phyloP scores from a whole-genome alignment of 1,140 invertebrate genomes.

The Acromyrmex charruanus region DNA sequence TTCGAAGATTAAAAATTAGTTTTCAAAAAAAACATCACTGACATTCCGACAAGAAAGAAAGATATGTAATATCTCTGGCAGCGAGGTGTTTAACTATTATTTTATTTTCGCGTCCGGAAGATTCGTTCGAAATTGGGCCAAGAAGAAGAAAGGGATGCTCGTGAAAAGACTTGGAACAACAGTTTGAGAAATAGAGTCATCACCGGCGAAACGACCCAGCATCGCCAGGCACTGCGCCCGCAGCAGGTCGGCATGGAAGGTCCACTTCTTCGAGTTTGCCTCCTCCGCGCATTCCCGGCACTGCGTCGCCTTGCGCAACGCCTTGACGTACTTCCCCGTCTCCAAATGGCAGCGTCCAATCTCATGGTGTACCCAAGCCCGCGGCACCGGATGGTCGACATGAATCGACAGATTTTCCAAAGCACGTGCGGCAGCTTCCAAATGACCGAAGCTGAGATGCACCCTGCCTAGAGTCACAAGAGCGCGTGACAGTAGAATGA shows the following conservation, averaged over 20 bases:
- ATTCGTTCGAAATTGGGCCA: conserved; percentile 13
- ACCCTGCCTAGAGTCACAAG: conserved; percentile 77
- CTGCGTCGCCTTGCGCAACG: conserved; percentile 62
- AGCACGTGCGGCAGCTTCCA: conserved; percentile 71
- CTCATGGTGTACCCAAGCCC: conserved; percentile 77
- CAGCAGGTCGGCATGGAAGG: conserved; percentile 75
- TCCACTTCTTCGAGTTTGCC: conserved; percentile 77
- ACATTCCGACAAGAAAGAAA: conserved; percentile 4
- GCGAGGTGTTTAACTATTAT: neutral
- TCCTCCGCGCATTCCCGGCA: conserved; percentile 70
- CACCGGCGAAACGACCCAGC: conserved; percentile 61
- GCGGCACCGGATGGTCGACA: conserved; percentile 69
- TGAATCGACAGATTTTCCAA: conserved; percentile 75
- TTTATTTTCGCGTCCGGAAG: neutral
- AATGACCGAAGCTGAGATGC: conserved; percentile 79
- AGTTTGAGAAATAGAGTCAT: conserved; percentile 53
- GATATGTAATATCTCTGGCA: neutral
- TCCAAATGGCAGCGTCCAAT: conserved; percentile 78
- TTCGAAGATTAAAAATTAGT: neutral
- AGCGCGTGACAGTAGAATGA: conserved; percentile 64
- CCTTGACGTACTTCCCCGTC: conserved; percentile 63
- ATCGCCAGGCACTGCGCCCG: conserved; percentile 71
- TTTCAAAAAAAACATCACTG: neutral
- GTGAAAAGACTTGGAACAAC: neutral
- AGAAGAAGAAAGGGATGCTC: neutral